These are phyloP conservation scores for Tarsius wallacei DNA, from an alignment of 2,797 vertebrate species.

Conservation along the genomic window DNA sequence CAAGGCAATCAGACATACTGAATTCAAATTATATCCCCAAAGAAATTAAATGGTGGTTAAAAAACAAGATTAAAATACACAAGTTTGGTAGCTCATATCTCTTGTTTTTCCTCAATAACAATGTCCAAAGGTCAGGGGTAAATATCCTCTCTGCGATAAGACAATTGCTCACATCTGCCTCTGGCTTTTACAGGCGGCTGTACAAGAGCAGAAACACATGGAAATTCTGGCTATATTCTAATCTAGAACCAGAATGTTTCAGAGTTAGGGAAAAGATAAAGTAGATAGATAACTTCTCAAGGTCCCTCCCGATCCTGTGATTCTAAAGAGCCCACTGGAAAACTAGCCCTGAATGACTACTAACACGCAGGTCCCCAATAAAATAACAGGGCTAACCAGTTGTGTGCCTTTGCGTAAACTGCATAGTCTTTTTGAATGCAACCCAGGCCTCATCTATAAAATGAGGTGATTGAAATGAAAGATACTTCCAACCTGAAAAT, in stretches of 20 bases:
- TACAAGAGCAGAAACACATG: neutral
- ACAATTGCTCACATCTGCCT: neutral
- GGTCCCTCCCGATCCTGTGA: neutral
- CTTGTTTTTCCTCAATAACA: neutral
- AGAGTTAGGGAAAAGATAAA: neutral
- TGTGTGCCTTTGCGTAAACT: neutral
- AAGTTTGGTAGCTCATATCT: slow-evolving; percentile 3
- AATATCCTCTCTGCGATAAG: neutral
- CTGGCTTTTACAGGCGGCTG: neutral
- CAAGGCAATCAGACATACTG: slow-evolving; percentile 73
- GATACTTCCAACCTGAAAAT: neutral
- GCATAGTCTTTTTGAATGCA: neutral
- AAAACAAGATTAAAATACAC: slow-evolving; percentile 44
- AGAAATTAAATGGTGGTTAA: slow-evolving; percentile 35
- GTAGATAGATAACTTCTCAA: neutral
- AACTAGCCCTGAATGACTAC: neutral
- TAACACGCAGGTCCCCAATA: neutral
- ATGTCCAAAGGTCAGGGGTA: neutral
- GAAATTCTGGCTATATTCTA: neutral
- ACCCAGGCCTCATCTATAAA: neutral
- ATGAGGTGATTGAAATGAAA: neutral
- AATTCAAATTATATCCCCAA: slow-evolving; percentile 77
- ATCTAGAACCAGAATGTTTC: neutral
- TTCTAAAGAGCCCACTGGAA: neutral
- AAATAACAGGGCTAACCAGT: neutral